Base-by-base conservation (phyloP, 2,888 invertebrate genomes). In the Phymatocera aterrima region DNA sequence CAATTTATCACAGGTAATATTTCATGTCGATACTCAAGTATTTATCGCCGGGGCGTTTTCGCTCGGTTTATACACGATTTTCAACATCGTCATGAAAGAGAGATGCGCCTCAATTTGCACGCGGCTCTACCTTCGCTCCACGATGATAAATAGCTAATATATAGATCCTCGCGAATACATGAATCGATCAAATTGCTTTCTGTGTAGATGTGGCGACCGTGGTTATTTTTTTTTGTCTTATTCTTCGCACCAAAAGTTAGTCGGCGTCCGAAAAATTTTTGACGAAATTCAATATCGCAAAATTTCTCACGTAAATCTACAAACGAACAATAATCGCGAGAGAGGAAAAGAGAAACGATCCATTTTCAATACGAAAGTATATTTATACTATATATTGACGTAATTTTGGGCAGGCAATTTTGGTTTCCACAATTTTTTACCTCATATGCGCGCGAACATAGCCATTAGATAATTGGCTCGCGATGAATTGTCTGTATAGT, bases 401-500 rank as follows among this genome's bases (percentile, higher is more conserved):
- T 51, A 10, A 15, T 10, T 2, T 46, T 68, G n/a, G n/a, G n/a
- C n/a, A n/a, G n/a, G n/a, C n/a, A n/a, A n/a, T n/a, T n/a, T n/a
- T n/a, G n/a, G n/a, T n/a, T n/a, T 51, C 18, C 31, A 51, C 18
- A 48, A 34, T 48, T 15, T 24, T 10, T 51, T 51, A 12, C 34
- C 21, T 68, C 68, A 28, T 48, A 6, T 48, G n/a, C n/a, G n/a
- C 34, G 31, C n/a, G 40, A 64, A 10, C 43, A 43, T 60, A 37
- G 31, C 48, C 31, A 72, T 72, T 72, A 72, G 72, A 57, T 75
- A 60, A 75, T 75, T 75, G 75, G 43, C 57, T 75, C 75, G 57
- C 57, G 57, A 40, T 28, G n/a, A 75, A 75, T 75, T 57, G 24
- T 2, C n/a, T n/a, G n/a, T n/a, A n/a, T n/a, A n/a, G n/a, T n/a